Conservation (phyloP, 2,888 invertebrate genomes). For the Erebia epiphron region DNA sequence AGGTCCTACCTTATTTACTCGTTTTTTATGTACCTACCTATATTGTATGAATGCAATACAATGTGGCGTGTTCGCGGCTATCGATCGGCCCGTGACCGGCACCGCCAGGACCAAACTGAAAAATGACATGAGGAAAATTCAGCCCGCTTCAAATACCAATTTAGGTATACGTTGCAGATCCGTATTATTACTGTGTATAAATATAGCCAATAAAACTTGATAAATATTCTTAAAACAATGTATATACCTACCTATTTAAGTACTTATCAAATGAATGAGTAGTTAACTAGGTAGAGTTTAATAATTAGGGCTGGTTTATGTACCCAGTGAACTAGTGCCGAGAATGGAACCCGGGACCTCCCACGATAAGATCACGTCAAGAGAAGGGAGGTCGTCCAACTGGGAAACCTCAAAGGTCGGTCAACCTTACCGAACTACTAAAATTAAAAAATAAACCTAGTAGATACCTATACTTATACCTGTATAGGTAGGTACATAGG, state of each 20-base stretch:
- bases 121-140: slow-evolving; percentile 62
- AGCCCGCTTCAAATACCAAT: slow-evolving; percentile 31
- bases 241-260: neutral
- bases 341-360: too few species aligned
- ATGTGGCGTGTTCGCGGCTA: slow-evolving; percentile 58
- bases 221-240: neutral
- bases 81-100: slow-evolving; percentile 71
- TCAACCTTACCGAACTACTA: too few species aligned
- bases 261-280: neutral
- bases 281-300: neutral
- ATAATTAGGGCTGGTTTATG: neutral
- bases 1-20: neutral
- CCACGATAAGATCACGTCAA: too few species aligned
- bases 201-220: neutral
- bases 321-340: neutral
- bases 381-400: too few species aligned
- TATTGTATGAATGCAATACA: slow-evolving; percentile 47
- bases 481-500: neutral
- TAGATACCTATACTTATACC: too few species aligned
- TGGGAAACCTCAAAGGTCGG: too few species aligned
- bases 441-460: too few species aligned
- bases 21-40: neutral
- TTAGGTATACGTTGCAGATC: neutral
- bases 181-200: neutral
- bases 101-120: slow-evolving; percentile 63